These are phyloP conservation scores for Menidia beryllina DNA, from an alignment of 2,113 vertebrate species.

Conservation along the genomic window DNA sequence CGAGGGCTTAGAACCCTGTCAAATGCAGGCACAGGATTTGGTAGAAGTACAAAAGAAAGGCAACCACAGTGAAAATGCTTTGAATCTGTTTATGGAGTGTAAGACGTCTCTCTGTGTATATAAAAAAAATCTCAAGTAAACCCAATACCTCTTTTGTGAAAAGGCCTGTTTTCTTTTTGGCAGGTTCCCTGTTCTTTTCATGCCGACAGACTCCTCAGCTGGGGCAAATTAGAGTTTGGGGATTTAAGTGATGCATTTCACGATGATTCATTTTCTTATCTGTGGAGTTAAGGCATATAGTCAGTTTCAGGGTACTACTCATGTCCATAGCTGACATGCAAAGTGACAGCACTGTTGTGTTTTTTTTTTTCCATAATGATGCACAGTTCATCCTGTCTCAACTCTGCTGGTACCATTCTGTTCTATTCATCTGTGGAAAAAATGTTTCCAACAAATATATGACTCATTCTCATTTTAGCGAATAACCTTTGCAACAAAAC, in stretches of 20 bases:
- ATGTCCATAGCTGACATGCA: neutral
- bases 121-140: conserved; percentile 2
- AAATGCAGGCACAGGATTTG: conserved; percentile 53
- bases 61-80: conserved; percentile 43
- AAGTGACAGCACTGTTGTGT: neutral
- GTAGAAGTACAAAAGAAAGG: conserved; percentile 35
- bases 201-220: neutral
- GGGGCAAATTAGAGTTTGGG: neutral
- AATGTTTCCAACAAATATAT: neutral
- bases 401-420: neutral
- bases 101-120: too few relatives aligned
- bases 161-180: neutral
- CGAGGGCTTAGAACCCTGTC: conserved; percentile 52
- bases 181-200: neutral
- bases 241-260: conserved; percentile 12
- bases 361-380: neutral
- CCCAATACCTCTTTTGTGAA: neutral
- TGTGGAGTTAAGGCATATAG: neutral
- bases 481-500: neutral
- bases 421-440: neutral
- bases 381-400: neutral
- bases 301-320: neutral
- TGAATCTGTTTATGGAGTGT: conserved; percentile 43
- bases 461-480: neutral
- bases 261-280: conserved; percentile 1